phyloP scores from a whole-genome alignment of 2,113 vertebrate species.

The Notechis scutatus region DNA sequence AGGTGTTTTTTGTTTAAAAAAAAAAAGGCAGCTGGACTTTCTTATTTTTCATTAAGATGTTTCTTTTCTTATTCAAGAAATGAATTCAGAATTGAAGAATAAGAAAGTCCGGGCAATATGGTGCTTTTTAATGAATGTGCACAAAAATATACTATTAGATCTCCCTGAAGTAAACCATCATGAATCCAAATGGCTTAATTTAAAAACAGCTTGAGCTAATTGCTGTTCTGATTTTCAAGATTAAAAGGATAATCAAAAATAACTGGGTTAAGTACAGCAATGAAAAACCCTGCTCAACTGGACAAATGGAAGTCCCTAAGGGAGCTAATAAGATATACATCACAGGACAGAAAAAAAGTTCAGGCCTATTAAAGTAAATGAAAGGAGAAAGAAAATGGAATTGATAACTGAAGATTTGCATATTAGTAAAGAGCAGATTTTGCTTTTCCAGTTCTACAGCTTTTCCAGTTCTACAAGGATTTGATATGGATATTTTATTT shows the following conservation, averaged over 20 bases:
- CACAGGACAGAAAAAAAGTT: not conserved
- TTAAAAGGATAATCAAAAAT: conserved; percentile 1
- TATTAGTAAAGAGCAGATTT: not conserved
- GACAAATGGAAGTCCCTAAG: not conserved
- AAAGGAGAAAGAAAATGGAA: not conserved
- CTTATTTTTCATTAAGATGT: not conserved
- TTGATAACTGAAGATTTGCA: not conserved
- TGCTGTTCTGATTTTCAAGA: not conserved
- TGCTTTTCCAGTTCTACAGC: not conserved
- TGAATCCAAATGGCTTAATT: not conserved
- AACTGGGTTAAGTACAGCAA: conserved; percentile 3
- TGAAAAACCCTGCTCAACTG: not conserved
- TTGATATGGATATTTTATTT: not conserved
- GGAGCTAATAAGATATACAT: not conserved
- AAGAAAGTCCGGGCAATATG: not conserved
- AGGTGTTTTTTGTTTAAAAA: not conserved
- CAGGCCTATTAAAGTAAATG: not conserved
- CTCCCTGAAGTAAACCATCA: not conserved
- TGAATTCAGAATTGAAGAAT: not conserved
- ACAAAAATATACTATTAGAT: not conserved
- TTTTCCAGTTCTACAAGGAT: not conserved
- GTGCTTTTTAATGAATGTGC: not conserved
- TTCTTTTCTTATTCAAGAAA: not conserved
- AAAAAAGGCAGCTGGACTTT: not conserved
- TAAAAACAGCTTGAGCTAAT: not conserved